Conservation (phyloP, 2,113 vertebrate species). For the Prunella fulvescens region DNA sequence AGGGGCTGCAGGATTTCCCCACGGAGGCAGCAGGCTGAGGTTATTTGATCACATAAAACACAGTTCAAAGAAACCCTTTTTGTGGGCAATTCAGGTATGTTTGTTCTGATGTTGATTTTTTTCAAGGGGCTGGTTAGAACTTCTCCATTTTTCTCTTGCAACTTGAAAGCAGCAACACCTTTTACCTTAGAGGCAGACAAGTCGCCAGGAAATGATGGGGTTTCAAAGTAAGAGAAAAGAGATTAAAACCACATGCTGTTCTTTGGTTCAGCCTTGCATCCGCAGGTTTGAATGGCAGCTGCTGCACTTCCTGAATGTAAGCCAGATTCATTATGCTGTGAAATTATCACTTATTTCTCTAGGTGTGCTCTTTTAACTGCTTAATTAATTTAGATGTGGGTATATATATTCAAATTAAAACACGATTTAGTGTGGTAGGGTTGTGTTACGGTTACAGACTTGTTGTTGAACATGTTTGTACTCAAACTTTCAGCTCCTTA, state of each 20-base stretch:
- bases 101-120: constrained; percentile 32
- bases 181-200: constrained; percentile 15
- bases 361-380: constrained; percentile 49
- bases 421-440: neutral
- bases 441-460: neutral
- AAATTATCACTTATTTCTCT: constrained; percentile 59
- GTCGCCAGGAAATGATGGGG: constrained; percentile 42
- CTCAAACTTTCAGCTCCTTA: neutral
- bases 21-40: neutral
- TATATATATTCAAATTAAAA: constrained; percentile 31
- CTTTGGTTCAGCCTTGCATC: neutral
- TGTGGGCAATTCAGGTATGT: constrained; percentile 10
- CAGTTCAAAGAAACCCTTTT: neutral
- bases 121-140: neutral
- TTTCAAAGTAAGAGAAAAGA: constrained; percentile 60
- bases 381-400: constrained; percentile 58
- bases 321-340: constrained; percentile 47
- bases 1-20: neutral
- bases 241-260: constrained; percentile 55
- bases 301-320: constrained; percentile 2
- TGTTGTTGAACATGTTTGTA: neutral
- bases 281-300: constrained; percentile 42
- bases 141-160: neutral
- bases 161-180: constrained; percentile 36
- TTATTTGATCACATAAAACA: constrained; percentile 1